These are phyloP conservation scores for Perccottus glenii DNA, from an alignment of 2,113 vertebrate species.

Conservation along the genomic window DNA sequence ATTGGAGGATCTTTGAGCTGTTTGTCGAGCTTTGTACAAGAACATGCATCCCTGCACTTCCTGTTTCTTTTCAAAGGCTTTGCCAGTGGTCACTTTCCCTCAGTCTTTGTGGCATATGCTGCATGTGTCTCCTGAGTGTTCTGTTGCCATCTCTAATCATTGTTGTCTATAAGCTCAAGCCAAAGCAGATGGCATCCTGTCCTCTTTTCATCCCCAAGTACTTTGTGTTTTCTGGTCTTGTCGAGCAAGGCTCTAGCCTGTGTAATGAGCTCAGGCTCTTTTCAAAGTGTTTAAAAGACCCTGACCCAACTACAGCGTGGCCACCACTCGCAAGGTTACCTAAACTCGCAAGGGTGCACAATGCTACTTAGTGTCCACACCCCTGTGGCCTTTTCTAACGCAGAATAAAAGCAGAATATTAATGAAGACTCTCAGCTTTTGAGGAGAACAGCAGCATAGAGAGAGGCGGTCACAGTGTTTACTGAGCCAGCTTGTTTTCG, in stretches of 20 bases:
- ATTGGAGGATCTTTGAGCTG: no score
- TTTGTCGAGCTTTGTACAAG: no score
- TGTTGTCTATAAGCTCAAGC: constrained; percentile 67
- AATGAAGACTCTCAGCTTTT: constrained; percentile 75
- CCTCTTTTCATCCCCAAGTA: constrained; percentile 81
- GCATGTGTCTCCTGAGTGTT: constrained; percentile 32
- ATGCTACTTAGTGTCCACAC: constrained; percentile 73
- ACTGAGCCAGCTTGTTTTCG: constrained; percentile 68
- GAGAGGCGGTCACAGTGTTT: constrained; percentile 70
- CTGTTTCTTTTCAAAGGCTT: constrained; percentile 34
- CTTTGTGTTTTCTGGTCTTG: constrained; percentile 84
- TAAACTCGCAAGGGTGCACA: constrained; percentile 72
- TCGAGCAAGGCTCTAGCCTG: constrained; percentile 82
- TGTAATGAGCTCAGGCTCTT: constrained; percentile 85
- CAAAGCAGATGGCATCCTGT: constrained; percentile 83
- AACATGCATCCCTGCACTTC: no score
- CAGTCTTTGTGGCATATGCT: constrained; percentile 32
- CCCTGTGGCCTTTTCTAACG: constrained; percentile 51
- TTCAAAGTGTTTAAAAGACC: constrained; percentile 82
- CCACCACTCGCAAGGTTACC: constrained; percentile 75
- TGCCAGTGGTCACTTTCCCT: constrained; percentile 41
- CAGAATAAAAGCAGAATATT: constrained; percentile 75
- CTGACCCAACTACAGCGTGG: constrained; percentile 76
- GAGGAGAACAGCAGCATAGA: constrained; percentile 45
- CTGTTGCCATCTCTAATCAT: constrained; percentile 51